phyloP scores from a whole-genome alignment of 2,113 vertebrate species.

The Alethe castanea region DNA sequence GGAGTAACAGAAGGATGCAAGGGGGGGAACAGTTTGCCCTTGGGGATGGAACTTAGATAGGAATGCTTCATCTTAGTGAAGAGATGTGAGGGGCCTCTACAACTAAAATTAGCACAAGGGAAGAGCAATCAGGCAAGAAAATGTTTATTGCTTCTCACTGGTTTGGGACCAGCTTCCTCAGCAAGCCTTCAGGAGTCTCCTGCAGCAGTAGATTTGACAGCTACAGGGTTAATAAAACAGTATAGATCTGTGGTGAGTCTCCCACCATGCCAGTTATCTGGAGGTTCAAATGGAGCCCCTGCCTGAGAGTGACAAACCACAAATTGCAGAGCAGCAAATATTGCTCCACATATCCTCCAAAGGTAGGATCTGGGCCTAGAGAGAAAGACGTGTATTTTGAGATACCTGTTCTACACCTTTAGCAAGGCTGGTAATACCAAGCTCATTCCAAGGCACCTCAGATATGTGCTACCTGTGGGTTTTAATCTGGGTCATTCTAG shows the following conservation, averaged over 20 bases:
- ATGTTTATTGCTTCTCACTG: background rate
- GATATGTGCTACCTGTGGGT: background rate
- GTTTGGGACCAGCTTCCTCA: background rate
- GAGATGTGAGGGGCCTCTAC: background rate
- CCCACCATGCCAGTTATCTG: background rate
- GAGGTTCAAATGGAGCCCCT: background rate
- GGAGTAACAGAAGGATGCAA: background rate
- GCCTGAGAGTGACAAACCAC: background rate
- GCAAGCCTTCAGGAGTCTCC: background rate
- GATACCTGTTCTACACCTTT: background rate
- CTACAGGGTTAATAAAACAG: background rate
- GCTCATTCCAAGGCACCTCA: background rate
- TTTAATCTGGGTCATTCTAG: background rate
- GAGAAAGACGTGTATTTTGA: background rate
- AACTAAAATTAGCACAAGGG: background rate
- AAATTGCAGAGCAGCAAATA: background rate
- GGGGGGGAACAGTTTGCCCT: background rate
- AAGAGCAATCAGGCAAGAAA: background rate
- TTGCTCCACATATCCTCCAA: fast-evolving
- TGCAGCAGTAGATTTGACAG: background rate
- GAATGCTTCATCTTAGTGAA: background rate
- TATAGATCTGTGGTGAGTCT: background rate
- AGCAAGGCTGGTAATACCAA: background rate
- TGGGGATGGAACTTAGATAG: background rate
- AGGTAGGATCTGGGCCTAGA: background rate